Evolutionary conservation across 2,888 invertebrate genomes (phyloP), one percentile per base, ranked within the genome.

Genomic region (Teleogryllus oceanicus): DNA sequence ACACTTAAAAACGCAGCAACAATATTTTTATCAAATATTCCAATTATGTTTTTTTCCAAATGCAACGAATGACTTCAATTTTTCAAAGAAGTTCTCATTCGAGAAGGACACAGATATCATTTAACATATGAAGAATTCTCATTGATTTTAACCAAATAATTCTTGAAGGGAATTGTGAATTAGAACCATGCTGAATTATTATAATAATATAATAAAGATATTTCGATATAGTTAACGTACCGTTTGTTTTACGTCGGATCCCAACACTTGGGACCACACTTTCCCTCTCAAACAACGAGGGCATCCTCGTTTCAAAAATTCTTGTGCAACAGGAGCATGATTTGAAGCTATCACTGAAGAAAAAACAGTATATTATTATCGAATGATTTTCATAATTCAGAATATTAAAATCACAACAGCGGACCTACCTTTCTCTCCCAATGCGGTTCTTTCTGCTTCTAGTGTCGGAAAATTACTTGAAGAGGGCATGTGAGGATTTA

Each of bases 291-390:
- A 89, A n/a, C 91, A 90, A 83, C 93, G 91, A 0, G 96, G 96
- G 84, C 94, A 94, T 20, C 96, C 96, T 83, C 92, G 92, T 88
- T 97, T 97, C 16, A 96, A 88, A 86, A 93, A 96, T 88, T 98
- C 97, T 86, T 97, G 96, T 74, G 95, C 94, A 62, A 96, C 89
- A 0, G 97, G 96, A 0, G 96, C 94, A 86, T 96, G 95, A 83
- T 94, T 93, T 77, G 93, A 91, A 21, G 90, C 90, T 18, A 96
- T 87, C 20, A 97, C 94, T 76, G 76, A 21, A 37, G 21, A 20
- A 76, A 24, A 21, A 76, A 24, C 18, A 76, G 21, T 21, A 21
- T 21, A 21, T 21, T 21, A 21, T 21, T 21, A 21, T 76, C 37
- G 21, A 1, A 20, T 2, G 3, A 62, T 18, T 16, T 62, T 62